These are phyloP conservation scores for Ischnus inquisitorius DNA, from an alignment of 2,888 invertebrate genomes.

Conservation along the genomic window DNA sequence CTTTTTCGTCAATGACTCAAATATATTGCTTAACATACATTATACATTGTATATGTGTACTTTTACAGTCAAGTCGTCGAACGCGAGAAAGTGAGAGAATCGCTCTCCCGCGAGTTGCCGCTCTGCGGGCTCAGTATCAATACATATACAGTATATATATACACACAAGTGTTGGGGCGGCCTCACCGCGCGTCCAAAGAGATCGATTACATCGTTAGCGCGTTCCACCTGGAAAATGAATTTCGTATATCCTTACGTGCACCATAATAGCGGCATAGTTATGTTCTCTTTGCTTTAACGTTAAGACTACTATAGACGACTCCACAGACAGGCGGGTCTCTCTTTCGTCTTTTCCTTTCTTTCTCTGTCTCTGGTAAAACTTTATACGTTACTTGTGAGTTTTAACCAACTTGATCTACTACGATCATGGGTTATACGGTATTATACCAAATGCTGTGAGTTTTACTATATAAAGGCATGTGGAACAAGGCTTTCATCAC, in stretches of 20 bases:
- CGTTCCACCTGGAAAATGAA: conserved; percentile 75
- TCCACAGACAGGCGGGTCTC: conserved; percentile 35
- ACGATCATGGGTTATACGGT: conserved; percentile 55
- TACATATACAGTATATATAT: no score
- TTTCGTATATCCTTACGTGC: conserved; percentile 70
- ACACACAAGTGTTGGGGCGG: conserved; percentile 60
- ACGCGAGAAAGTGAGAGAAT: conserved; percentile 67
- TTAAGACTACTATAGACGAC: conserved; percentile 46
- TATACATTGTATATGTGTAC: conserved; percentile 18
- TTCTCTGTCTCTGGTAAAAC: conserved; percentile 28
- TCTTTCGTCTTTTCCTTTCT: no score
- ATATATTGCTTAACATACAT: conserved; percentile 39
- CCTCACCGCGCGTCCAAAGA: conserved; percentile 66
- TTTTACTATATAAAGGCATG: conserved; percentile 79
- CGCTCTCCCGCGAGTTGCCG: conserved; percentile 45
- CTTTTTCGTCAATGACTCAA: background rate
- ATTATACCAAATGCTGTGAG: conserved; percentile 60
- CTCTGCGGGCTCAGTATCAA: conserved; percentile 15
- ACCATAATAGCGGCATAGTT: conserved; percentile 56
- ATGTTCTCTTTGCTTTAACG: conserved; percentile 50
- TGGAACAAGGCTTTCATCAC: conserved; percentile 80
- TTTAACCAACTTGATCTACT: conserved; percentile 53
- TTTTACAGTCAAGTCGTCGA: conserved; percentile 17
- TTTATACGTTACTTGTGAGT: conserved; percentile 55
- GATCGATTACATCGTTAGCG: conserved; percentile 75